These are phyloP conservation scores for Gymnoscelis rufifasciata DNA, from an alignment of 2,888 invertebrate species.

Conservation along the genomic window DNA sequence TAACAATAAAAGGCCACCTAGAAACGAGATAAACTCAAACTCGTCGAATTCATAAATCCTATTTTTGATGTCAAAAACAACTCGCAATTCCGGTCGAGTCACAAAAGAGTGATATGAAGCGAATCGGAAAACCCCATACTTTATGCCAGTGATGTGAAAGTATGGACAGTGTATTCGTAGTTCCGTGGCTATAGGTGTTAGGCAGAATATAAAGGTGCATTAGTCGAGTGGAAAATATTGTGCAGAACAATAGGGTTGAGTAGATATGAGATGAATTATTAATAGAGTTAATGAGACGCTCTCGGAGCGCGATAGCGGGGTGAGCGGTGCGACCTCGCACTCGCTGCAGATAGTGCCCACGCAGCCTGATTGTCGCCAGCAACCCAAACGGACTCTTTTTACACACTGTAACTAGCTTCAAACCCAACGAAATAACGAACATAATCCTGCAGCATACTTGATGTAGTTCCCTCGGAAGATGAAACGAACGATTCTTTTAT, in stretches of 20 bases:
- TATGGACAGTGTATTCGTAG: constrained; percentile 3
- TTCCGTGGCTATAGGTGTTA: constrained; percentile 19
- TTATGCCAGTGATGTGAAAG: constrained; percentile 15
- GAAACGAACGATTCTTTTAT: constrained; percentile 29
- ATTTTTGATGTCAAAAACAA: constrained; percentile 11
- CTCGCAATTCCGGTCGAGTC: constrained; percentile 23
- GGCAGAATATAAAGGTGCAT: constrained; percentile 33
- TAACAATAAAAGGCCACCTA: constrained; percentile 20
- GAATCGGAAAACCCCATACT: constrained; percentile 24
- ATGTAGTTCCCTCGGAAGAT: constrained; percentile 17
- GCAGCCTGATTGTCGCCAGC: constrained; percentile 76
- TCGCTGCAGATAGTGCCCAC: constrained; percentile 71
- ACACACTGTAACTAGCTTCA: constrained; percentile 32
- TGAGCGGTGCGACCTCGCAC: constrained; percentile 73
- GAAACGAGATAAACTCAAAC: constrained; percentile 11
- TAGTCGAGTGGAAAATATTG: constrained; percentile 59
- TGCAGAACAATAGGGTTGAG: constrained; percentile 64
- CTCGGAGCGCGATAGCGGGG: constrained; percentile 63
- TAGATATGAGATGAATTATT: constrained; percentile 72
- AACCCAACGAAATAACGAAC: constrained; percentile 19
- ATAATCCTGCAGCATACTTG: constrained; percentile 17
- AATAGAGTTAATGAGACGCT: constrained; percentile 70
- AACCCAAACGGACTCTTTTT: constrained; percentile 49
- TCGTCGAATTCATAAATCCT: constrained; percentile 14
- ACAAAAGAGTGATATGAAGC: constrained; percentile 16